Percentiles rank a stretch among this genome's conserved stretches.
Evolutionary conservation across 2,888 invertebrate genomes (phyloP).

Genomic region (Loripinus fragilis): DNA sequence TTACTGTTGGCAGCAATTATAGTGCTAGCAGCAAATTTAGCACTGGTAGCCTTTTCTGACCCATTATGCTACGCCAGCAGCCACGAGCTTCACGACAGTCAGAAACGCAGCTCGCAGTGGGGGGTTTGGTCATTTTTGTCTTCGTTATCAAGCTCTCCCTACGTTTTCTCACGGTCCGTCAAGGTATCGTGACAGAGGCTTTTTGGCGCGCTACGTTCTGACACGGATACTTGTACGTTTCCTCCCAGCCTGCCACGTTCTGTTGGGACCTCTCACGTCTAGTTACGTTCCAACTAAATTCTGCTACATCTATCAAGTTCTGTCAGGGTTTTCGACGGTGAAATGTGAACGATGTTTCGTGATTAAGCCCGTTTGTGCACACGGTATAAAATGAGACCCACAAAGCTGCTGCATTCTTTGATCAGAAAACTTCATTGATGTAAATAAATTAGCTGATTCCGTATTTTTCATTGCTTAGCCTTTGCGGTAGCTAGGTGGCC

Average conservation of each 20-base stretch:
- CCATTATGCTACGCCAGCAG: too few relatives aligned
- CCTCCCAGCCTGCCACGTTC: not conserved
- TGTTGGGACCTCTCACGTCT: too few relatives aligned
- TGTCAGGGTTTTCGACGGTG: not conserved
- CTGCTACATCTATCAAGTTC: not conserved
- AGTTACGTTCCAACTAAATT: not conserved
- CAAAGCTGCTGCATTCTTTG: not conserved
- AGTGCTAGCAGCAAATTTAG: too few relatives aligned
- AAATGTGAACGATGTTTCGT: not conserved
- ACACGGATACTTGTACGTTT: not conserved
- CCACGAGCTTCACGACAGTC: too few relatives aligned
- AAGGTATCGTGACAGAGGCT: too few relatives aligned
- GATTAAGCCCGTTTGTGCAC: not conserved
- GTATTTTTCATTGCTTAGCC: not conserved
- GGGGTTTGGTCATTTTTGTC: too few relatives aligned
- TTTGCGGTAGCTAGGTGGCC: not conserved
- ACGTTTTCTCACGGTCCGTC: too few relatives aligned
- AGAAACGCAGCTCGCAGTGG: too few relatives aligned
- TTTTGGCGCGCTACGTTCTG: not conserved
- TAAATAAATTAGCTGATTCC: not conserved
- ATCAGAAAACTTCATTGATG: slow-evolving; percentile 6
- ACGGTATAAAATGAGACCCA: not conserved
- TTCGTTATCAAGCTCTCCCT: too few relatives aligned
- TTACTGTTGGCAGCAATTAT: too few relatives aligned
- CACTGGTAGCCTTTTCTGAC: too few relatives aligned